These are phyloP conservation scores for Drosophila tripunctata DNA, from an alignment of 2,888 invertebrate species.

Conservation along the genomic window DNA sequence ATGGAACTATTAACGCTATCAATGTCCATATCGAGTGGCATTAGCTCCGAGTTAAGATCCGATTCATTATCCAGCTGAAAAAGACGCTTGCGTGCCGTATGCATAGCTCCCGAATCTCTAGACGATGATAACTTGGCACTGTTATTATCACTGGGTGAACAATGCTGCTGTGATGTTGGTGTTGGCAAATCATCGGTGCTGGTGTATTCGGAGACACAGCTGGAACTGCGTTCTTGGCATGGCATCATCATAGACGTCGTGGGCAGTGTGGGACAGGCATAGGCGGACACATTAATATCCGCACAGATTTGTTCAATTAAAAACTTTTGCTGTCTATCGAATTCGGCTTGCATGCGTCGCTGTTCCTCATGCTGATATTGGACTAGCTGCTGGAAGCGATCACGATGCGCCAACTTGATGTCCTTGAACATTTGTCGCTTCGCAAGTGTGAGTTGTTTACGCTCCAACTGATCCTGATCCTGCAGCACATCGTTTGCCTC, in stretches of 20 bases:
- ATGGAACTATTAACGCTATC: too few relatives aligned
- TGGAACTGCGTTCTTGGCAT: slow-evolving; percentile 12
- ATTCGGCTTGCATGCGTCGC: slow-evolving; percentile 86
- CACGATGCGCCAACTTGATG: slow-evolving; percentile 87
- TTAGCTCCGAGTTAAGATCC: slow-evolving; percentile 11
- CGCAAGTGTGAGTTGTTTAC: slow-evolving; percentile 31
- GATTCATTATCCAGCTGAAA: slow-evolving; percentile 25
- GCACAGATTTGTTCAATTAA: slow-evolving; percentile 84
- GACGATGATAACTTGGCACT: slow-evolving; percentile 1
- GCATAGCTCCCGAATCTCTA: neutral
- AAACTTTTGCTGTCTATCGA: slow-evolving; percentile 88
- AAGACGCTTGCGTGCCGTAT: slow-evolving; percentile 50
- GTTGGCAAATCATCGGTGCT: slow-evolving; percentile 56
- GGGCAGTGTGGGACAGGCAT: too few relatives aligned
- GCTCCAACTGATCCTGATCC: slow-evolving; percentile 25
- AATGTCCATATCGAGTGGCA: too few relatives aligned
- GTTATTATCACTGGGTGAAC: too few relatives aligned
- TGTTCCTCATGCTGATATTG: slow-evolving; percentile 88
- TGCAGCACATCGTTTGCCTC: slow-evolving; percentile 14
- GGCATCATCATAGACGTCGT: too few relatives aligned
- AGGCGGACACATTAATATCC: slow-evolving; percentile 61
- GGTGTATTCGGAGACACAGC: slow-evolving; percentile 42
- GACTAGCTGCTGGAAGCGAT: slow-evolving; percentile 87
- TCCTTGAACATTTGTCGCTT: slow-evolving; percentile 52
- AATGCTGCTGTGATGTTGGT: neutral